phyloP scores from a whole-genome alignment of 2,797 vertebrate genomes.

The Coccyzus lansbergi region DNA sequence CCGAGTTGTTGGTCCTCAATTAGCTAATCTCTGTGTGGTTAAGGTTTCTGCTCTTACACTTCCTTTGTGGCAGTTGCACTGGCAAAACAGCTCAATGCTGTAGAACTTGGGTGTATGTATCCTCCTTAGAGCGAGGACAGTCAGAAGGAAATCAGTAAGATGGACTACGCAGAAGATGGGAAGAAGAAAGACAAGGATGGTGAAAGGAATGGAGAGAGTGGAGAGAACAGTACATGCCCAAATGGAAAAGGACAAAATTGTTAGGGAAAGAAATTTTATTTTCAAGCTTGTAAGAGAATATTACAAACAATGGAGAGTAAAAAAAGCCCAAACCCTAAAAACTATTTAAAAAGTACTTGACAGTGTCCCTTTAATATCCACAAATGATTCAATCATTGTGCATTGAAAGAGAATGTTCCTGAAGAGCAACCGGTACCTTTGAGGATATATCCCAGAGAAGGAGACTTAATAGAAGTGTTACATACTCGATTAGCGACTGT shows the following conservation, averaged over 20 bases:
- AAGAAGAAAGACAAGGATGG: background rate
- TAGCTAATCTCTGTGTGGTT: background rate
- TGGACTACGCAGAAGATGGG: background rate
- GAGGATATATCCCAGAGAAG: slow-evolving; percentile 56
- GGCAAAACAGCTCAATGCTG: background rate
- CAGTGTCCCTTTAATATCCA: slow-evolving; percentile 79
- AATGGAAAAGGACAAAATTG: slow-evolving; percentile 65
- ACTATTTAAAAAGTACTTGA: slow-evolving; percentile 82
- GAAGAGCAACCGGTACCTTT: slow-evolving; percentile 51
- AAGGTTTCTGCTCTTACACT: background rate
- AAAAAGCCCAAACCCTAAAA: slow-evolving; percentile 79
- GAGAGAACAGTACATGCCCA: slow-evolving; percentile 36
- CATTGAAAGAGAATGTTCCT: slow-evolving; percentile 71
- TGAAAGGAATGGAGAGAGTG: background rate
- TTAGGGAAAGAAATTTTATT: slow-evolving; percentile 82
- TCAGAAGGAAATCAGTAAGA: background rate
- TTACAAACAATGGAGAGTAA: slow-evolving; percentile 81
- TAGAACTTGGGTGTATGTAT: background rate
- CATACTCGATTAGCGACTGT: slow-evolving; percentile 18
- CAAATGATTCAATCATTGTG: slow-evolving; percentile 71
- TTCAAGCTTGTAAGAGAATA: slow-evolving; percentile 81
- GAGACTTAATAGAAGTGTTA: slow-evolving; percentile 55
- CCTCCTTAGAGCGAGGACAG: background rate
- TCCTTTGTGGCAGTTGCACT: background rate
- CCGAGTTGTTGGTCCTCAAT: background rate